Percentiles rank a stretch among this genome's conserved stretches.
phyloP scores from a whole-genome alignment of 2,888 invertebrate species.

The Penaeus monodon region DNA sequence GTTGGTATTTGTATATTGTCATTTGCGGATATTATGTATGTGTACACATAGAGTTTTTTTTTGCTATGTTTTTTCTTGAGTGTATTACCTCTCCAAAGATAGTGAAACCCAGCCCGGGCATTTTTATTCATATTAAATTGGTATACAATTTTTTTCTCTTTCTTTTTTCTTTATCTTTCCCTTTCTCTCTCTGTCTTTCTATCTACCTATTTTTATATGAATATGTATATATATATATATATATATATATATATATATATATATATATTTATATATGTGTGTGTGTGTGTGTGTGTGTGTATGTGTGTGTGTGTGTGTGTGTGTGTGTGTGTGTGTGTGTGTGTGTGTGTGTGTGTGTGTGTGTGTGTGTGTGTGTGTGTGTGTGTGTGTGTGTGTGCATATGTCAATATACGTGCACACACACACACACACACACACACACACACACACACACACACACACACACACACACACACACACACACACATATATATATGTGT shows the following conservation, averaged over 20 bases:
- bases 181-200: too few species aligned
- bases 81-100: too few species aligned
- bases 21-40: not conserved
- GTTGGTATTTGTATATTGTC: not conserved
- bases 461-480: not conserved
- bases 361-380: not conserved
- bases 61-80: too few species aligned
- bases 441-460: not conserved
- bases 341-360: not conserved
- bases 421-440: too few species aligned
- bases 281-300: conserved; percentile 37
- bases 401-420: not conserved
- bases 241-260: not conserved
- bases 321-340: conserved; percentile 13
- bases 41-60: not conserved
- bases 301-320: conserved; percentile 33
- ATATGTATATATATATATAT: not conserved
- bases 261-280: conserved; percentile 19
- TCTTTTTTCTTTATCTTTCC: not conserved
- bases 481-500: not conserved
- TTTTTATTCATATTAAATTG: too few species aligned
- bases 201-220: too few species aligned
- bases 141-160: not conserved
- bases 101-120: too few species aligned
- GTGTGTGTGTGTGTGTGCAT: not conserved